Evolutionary conservation across 2,113 vertebrate species (phyloP).

Genomic region (Ictalurus furcatus): DNA sequence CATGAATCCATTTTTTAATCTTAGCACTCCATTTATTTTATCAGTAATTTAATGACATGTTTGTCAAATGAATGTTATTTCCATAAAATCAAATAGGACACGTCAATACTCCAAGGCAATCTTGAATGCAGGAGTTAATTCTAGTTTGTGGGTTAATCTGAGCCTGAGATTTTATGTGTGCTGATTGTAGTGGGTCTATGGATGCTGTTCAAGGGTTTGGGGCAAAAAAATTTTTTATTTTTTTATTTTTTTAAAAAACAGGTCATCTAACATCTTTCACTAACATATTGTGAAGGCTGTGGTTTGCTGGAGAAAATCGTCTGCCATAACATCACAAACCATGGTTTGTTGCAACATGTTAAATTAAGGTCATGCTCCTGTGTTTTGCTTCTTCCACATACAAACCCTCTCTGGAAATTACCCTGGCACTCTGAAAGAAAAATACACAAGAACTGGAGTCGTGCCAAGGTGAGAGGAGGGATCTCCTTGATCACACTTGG

Average conservation of each 20-base stretch:
- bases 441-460: constrained; percentile 48
- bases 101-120: not conserved
- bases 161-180: constrained; percentile 16
- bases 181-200: not conserved
- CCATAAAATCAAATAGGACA: not conserved
- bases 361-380: not conserved
- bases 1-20: not conserved
- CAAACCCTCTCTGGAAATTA: constrained; percentile 30
- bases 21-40: not conserved
- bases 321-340: not conserved
- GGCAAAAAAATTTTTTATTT: not conserved
- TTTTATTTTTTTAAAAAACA: not conserved
- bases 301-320: not conserved
- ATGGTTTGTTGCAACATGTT: not conserved
- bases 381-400: constrained; percentile 1
- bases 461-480: constrained; percentile 43
- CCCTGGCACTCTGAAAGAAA: constrained; percentile 31
- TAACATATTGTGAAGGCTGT: constrained; percentile 26
- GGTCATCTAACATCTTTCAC: constrained; percentile 41
- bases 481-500: constrained; percentile 3
- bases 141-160: not conserved
- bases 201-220: not conserved
- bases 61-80: not conserved
- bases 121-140: not conserved
- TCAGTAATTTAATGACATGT: not conserved